phyloP scores from a whole-genome alignment of 1,140 invertebrate genomes.

The Pseudobourletiella spinata region DNA sequence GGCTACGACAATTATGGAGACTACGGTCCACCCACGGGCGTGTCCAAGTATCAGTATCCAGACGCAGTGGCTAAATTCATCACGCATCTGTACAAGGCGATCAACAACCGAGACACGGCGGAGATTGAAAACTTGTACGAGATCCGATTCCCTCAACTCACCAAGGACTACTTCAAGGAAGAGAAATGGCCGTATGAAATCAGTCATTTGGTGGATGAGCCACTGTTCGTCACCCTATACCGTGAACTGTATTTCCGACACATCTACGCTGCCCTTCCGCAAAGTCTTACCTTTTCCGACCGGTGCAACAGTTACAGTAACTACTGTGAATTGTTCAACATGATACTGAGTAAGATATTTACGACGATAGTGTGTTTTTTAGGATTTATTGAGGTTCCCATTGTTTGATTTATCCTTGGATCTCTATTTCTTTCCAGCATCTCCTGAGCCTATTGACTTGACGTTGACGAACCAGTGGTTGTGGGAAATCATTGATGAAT shows the following conservation, averaged over 20 bases:
- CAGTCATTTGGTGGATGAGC: slow-evolving; percentile 29
- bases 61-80: slow-evolving; percentile 36
- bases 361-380: neutral
- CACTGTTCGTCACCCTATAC: slow-evolving; percentile 80
- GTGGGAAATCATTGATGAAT: slow-evolving; percentile 99
- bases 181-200: slow-evolving; percentile 34
- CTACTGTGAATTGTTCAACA: slow-evolving; percentile 96
- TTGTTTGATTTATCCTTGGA: neutral
- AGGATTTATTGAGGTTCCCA: neutral
- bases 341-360: slow-evolving; percentile 61
- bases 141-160: slow-evolving; percentile 31
- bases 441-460: slow-evolving; percentile 76
- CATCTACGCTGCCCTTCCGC: slow-evolving; percentile 81
- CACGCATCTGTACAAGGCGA: slow-evolving; percentile 33
- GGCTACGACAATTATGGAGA: slow-evolving; percentile 16
- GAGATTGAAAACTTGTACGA: slow-evolving; percentile 36
- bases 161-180: slow-evolving; percentile 36
- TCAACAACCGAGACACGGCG: slow-evolving; percentile 30
- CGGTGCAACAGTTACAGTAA: slow-evolving; percentile 94
- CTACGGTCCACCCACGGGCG: neutral
- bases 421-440: slow-evolving; percentile 45
- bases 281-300: slow-evolving; percentile 79
- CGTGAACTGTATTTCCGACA: slow-evolving; percentile 97
- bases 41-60: slow-evolving; percentile 21
- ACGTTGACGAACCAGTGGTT: slow-evolving; percentile 98